Evolutionary conservation across 2,113 vertebrate genomes (phyloP), one percentile per base, ranked within the genome.

Genomic region (Seriola quinqueradiata): DNA sequence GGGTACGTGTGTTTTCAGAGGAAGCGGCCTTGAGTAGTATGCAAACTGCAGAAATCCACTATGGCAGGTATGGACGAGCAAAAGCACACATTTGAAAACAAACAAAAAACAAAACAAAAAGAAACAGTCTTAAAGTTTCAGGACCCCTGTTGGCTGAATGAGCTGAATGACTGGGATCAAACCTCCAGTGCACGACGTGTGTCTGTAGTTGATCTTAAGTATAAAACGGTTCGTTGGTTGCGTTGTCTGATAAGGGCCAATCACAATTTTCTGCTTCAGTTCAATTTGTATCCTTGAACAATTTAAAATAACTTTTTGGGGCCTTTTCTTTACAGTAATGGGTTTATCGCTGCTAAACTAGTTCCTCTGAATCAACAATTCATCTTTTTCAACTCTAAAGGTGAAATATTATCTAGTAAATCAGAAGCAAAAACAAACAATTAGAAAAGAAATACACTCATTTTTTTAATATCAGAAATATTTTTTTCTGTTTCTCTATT

Each of bases 21-120:
- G 81, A 84, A 75, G 64, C 23, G 34, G 67, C 57, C 28, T 71
- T 19, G 16, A 63, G 73, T 48, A 59, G 50, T 52, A 32, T 77
- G 69, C 28, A 58, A 59, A 71, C 75, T 74, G 67, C 75, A 85
- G 46, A 19, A 79, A 70, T 73, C 57, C 16, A 68, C 80, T 75
- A 55, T 50, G 25, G 77, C 36, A 46, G 57, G 48, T 66, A 54
- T 0, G 46, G 61, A 44, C 6, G 6, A 42, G 67, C 52, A 23
- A 52, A 75, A 71, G 60, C 65, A 57, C 55, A 55, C 46, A 2
- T 48, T 57, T 48, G 50, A 54, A 54, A 54, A 75, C n/a, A 38
- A 50, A 36, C 34, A 36, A 28, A 28, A 48, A 48, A 16, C 5
- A 28, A 48, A 52, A 40, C 6, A 16, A 50, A 81, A 48, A 68